phyloP scores from a whole-genome alignment of 1,140 invertebrate species.

The Drosophila grimshawi region DNA sequence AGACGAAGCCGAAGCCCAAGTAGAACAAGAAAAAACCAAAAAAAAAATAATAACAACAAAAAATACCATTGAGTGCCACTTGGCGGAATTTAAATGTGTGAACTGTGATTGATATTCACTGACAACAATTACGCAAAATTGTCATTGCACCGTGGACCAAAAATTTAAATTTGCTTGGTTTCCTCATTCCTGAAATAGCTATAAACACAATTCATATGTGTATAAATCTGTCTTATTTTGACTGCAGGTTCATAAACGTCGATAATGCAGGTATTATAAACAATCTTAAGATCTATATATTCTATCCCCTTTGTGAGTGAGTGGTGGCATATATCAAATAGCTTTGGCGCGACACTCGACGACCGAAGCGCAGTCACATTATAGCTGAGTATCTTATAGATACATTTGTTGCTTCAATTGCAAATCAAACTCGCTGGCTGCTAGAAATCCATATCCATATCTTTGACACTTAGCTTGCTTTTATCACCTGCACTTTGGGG shows the following conservation, averaged over 20 bases:
- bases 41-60: neutral
- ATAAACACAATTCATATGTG: neutral
- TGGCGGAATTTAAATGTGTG: conserved; percentile 14
- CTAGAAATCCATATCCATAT: neutral
- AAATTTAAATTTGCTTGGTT: neutral
- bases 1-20: conserved; percentile 3
- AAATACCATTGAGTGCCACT: conserved; percentile 3
- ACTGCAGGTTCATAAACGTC: conserved; percentile 38
- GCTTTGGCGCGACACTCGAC: conserved; percentile 19
- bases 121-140: conserved; percentile 16
- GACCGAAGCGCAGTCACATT: conserved; percentile 23
- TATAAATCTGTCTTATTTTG: conserved; percentile 25
- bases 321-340: conserved; percentile 24
- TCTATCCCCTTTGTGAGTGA: conserved; percentile 2
- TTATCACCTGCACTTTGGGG: conserved; percentile 46
- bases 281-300: conserved; percentile 3
- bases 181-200: neutral
- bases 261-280: conserved; percentile 9
- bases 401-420: conserved; percentile 30
- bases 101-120: neutral
- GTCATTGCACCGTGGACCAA: conserved; percentile 8
- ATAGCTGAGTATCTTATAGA: conserved; percentile 29
- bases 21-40: neutral
- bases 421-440: conserved; percentile 12
- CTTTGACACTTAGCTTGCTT: conserved; percentile 26